Base-by-base conservation (phyloP, 2,113 vertebrate species). In the Rhagologus leucostigma region DNA sequence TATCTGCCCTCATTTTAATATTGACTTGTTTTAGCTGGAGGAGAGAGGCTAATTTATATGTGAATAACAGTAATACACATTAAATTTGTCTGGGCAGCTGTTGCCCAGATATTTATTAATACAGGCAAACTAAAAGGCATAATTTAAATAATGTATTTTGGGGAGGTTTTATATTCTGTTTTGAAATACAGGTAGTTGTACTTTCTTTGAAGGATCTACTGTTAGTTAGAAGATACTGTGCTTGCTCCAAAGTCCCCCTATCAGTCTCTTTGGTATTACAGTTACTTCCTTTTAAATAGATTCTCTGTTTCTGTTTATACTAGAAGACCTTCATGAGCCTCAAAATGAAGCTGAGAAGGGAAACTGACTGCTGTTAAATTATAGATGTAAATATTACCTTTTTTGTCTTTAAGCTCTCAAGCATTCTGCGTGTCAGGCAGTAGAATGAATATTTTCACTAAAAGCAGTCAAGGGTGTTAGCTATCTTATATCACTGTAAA, bases 221-320 rank as follows among this genome's bases (percentile, higher is more conserved):
- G 7, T 64, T 80, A 42, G 13, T 86, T 92, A 41, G 39, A 69
- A 83, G 44, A 63, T 75, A 57, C 16, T 65, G 12, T 68, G 49
- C 47, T 74, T 91, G 62, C 75, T 86, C 52, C 18, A 0, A 75
- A 87, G 79, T 95, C 60, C 82, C 77, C 82, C 69, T 93, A 42
- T 64, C 83, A 88, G 57, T 49, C 52, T 93, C 18, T 60, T 57
- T 56, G 90, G 68, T 96, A 93, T 94, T 95, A 90, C 87, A 88
- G 52, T 93, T 53, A 69, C 49, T 94, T 87, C 21, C 49, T 87
- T 93, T 78, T 32, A 42, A 78, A 59, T 23, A 90, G 42, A 22
- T 63, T 67, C 76, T 85, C 70, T 91, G 26, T 75, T 83, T 92
- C 37, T 82, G 16, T 87, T 89, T 90, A 12, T 94, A 33, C 52